Evolutionary conservation across 2,888 invertebrate genomes (phyloP).

Genomic region (Parnassius orleans): DNA sequence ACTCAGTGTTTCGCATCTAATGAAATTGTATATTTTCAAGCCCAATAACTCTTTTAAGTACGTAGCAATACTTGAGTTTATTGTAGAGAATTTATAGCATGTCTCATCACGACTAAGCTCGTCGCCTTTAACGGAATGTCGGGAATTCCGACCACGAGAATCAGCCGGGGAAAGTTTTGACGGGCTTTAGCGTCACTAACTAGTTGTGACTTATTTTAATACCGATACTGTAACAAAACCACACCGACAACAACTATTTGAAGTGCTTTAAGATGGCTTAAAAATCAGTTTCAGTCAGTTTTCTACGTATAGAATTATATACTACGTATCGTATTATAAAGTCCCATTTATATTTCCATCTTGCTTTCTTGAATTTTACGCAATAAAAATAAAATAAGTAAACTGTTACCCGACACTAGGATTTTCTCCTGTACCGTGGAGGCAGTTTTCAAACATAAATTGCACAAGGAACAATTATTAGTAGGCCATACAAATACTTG

Average conservation of each 20-base stretch:
- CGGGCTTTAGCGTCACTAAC: conserved; percentile 54
- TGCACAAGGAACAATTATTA: too few species aligned
- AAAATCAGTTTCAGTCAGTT: background rate
- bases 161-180: conserved; percentile 56
- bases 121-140: conserved; percentile 36
- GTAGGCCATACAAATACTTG: too few species aligned
- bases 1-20: background rate
- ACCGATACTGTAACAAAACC: conserved; percentile 19
- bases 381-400: too few species aligned
- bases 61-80: background rate
- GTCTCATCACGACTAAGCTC: conserved; percentile 34
- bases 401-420: too few species aligned
- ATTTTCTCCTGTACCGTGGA: too few species aligned
- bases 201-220: conserved; percentile 48
- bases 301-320: too few species aligned
- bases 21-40: background rate
- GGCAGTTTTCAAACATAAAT: too few species aligned
- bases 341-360: too few species aligned
- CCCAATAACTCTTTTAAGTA: background rate
- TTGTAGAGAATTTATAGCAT: conserved; percentile 36
- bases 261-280: background rate
- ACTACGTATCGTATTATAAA: too few species aligned
- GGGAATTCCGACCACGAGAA: conserved; percentile 41
- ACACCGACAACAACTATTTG: background rate
- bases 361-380: too few species aligned